Percentiles rank a stretch among this genome's conserved stretches.
phyloP scores from a whole-genome alignment of 2,888 invertebrate species.

The Steinernema scapterisci region DNA sequence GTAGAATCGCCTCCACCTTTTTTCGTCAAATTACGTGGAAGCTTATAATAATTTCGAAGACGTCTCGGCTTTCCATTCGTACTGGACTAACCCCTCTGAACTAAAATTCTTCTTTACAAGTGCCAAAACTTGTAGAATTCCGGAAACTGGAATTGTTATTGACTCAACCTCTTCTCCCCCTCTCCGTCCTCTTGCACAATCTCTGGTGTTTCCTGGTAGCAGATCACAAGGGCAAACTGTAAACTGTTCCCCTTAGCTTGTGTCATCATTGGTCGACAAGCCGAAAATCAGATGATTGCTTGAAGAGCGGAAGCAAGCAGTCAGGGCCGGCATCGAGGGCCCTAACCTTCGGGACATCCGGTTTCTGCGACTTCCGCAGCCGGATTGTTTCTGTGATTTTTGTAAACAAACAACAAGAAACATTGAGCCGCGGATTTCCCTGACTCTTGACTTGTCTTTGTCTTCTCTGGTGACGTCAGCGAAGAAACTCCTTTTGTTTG shows the following conservation, averaged over 20 bases:
- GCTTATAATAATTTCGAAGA: too few species aligned
- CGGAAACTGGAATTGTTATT: background rate
- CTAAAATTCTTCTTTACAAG: background rate
- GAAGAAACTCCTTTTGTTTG: background rate
- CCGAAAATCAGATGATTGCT: constrained; percentile 17
- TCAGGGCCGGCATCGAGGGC: background rate
- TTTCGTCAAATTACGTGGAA: too few species aligned
- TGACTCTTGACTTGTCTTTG: background rate
- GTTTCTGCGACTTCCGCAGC: background rate
- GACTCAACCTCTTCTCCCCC: background rate
- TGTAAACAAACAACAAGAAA: constrained; percentile 11
- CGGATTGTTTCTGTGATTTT: background rate
- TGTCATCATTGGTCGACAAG: constrained; percentile 25
- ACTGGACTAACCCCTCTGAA: background rate
- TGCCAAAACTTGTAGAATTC: background rate
- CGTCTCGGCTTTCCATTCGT: background rate
- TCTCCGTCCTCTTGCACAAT: background rate
- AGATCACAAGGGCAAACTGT: constrained; percentile 4
- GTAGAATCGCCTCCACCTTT: too few species aligned
- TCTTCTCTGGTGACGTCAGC: background rate
- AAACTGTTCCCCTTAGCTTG: constrained; percentile 10
- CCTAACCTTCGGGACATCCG: constrained; percentile 5
- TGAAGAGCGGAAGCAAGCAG: background rate
- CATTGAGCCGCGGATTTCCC: background rate
- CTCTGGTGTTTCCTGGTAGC: background rate